Conservation (phyloP, 2,113 vertebrate genomes). For the Tringa solitaria region DNA sequence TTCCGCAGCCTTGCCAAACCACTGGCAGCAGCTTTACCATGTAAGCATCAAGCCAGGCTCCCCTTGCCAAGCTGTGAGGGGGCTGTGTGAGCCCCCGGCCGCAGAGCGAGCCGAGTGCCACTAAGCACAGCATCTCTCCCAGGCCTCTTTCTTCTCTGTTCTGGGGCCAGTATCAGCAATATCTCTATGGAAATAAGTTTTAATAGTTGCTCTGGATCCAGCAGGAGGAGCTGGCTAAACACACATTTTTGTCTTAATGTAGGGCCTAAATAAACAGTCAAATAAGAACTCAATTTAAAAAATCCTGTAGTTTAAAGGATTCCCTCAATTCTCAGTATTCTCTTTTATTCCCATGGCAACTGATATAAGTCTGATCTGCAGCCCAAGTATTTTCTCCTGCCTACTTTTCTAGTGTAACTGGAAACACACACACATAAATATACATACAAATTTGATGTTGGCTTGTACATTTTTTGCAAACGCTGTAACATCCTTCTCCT, state of each 20-base stretch:
- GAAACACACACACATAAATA: background rate
- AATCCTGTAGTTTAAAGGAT: slow-evolving; percentile 39
- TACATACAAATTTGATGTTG: background rate
- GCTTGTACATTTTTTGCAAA: background rate
- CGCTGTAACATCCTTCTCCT: background rate
- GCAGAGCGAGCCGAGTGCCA: background rate
- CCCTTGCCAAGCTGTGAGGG: background rate
- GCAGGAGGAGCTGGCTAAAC: slow-evolving; percentile 64
- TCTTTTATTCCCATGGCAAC: slow-evolving; percentile 42
- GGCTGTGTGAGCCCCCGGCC: background rate
- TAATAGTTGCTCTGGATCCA: slow-evolving; percentile 44
- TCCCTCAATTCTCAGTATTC: slow-evolving; percentile 41
- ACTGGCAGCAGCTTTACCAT: background rate
- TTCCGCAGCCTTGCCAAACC: background rate
- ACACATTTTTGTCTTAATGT: slow-evolving; percentile 42
- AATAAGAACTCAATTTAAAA: slow-evolving; percentile 32
- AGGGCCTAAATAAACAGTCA: slow-evolving; percentile 51
- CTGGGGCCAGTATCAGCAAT: slow-evolving; percentile 45
- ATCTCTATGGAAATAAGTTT: slow-evolving; percentile 19
- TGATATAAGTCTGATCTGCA: background rate
- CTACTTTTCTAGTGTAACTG: background rate
- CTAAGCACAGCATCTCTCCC: background rate
- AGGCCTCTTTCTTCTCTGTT: background rate
- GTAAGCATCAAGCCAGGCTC: background rate
- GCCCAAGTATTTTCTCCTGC: slow-evolving; percentile 24